Base-by-base conservation (phyloP, 2,888 invertebrate species). In the Sarcophaga rosellei region DNA sequence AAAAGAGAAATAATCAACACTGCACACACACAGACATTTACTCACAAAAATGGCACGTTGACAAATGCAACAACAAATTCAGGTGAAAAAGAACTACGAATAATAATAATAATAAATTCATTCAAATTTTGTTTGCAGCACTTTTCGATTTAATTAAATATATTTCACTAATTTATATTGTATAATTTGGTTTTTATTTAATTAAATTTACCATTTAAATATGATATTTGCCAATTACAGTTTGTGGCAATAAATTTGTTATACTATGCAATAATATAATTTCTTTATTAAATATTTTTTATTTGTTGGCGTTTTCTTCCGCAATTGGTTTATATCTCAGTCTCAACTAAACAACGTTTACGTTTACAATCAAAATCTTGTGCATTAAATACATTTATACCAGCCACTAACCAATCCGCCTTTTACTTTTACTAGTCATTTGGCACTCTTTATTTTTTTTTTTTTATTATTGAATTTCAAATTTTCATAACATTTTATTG, bases 361-460 rank as follows among this genome's bases (percentile, higher is more conserved):
- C 73, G 68, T 80, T 77, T 63, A 77, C 77, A 86, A 77, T 86
- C 73, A 83, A 76, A 72, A 79, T 66, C 53, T 82, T 65, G 59
- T 77, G 57, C 25, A 66, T 20, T 3, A 80, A 83, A 73, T 79
- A 69, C 61, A 20, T 83, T 65, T 74, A 65, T 63, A 76, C 44
- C 21, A 61, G 47, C 63, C 21, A 77, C 69, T 21, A 53, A 20
- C n/a, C 70, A 57, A 81, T 68, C 63, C 70, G 77, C 66, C 20
- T 62, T 63, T 20, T 45, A 73, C 47, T 45, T 21, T 35, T 63
- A 35, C 23, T 69, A 66, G 2, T 6, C 4, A 35, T 70, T 75
- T 69, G 21, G 17, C 62, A 44, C 47, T 77, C 20, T 68, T 76
- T 25, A 25, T 25, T 25, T 82, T 70, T 25, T 25, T 82, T 70